Conservation (phyloP, 2,888 invertebrate genomes). For the Diaphora mendica region DNA sequence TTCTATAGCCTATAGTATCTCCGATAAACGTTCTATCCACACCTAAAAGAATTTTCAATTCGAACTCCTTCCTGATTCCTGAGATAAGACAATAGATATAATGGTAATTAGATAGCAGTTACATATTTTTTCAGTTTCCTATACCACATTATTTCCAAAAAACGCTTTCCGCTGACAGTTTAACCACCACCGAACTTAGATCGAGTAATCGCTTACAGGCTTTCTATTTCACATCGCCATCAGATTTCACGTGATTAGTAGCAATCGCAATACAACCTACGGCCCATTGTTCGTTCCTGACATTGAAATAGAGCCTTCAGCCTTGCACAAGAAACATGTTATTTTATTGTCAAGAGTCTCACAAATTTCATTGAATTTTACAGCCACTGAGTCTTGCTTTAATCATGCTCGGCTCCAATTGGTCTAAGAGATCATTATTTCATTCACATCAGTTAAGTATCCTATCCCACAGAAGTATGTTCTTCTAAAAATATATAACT, state of each 20-base stretch:
- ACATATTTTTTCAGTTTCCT: not conserved
- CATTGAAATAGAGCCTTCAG: constrained; percentile 3
- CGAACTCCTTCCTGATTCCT: no score
- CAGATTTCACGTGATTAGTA: constrained; percentile 44
- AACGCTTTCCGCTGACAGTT: constrained; percentile 2
- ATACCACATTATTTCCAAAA: not conserved
- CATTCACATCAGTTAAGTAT: no score
- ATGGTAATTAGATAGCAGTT: not conserved
- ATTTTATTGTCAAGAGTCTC: constrained; percentile 35
- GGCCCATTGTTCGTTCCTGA: constrained; percentile 37
- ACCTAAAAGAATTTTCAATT: no score
- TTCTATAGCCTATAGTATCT: no score
- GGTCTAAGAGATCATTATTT: no score
- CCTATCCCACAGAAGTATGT: no score
- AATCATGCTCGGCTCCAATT: no score
- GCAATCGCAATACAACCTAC: constrained; percentile 23
- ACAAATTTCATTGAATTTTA: not conserved
- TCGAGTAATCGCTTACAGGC: constrained; percentile 27
- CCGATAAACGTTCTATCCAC: no score
- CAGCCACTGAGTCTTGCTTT: no score
- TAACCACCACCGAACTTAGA: constrained; percentile 7
- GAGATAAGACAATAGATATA: no score
- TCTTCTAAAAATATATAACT: not conserved
- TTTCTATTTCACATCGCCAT: constrained; percentile 47
- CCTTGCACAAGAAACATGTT: constrained; percentile 16